Conservation (phyloP, 23 tunicate genomes). For the Ascidia mentula region DNA sequence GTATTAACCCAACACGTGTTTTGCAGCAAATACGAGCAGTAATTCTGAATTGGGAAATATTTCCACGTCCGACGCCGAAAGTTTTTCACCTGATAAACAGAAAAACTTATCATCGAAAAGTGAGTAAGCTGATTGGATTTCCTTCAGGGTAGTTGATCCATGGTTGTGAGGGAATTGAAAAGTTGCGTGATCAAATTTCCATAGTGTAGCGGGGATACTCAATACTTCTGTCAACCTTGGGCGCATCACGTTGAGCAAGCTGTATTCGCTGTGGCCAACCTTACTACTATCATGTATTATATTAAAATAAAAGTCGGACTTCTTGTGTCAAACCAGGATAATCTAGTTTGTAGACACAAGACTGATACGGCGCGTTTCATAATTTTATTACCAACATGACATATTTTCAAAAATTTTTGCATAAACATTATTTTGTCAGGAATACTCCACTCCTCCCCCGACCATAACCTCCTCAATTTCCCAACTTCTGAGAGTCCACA, state of each 20-base stretch:
- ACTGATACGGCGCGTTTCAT: too few species aligned
- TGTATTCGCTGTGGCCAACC: too few species aligned
- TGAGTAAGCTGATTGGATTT: background rate
- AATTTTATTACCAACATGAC: too few species aligned
- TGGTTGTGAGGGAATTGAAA: background rate
- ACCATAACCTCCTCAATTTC: background rate
- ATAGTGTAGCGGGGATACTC: too few species aligned
- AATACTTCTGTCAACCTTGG: background rate
- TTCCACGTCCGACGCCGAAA: background rate
- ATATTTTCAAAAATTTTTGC: background rate
- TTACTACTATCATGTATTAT: too few species aligned
- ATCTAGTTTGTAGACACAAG: too few species aligned
- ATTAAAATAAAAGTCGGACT: too few species aligned
- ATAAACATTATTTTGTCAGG: background rate
- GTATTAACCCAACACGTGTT: background rate
- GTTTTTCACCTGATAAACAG: background rate
- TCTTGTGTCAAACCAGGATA: too few species aligned
- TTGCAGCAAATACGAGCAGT: background rate
- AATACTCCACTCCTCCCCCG: conserved; percentile 37
- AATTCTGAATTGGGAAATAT: background rate
- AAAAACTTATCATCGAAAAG: background rate
- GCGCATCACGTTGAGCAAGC: too few species aligned
- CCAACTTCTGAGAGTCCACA: background rate
- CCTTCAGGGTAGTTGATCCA: background rate
- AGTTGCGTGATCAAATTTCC: too few species aligned